phyloP scores from a whole-genome alignment of 2,888 invertebrate species.

The Gryllus longicercus region DNA sequence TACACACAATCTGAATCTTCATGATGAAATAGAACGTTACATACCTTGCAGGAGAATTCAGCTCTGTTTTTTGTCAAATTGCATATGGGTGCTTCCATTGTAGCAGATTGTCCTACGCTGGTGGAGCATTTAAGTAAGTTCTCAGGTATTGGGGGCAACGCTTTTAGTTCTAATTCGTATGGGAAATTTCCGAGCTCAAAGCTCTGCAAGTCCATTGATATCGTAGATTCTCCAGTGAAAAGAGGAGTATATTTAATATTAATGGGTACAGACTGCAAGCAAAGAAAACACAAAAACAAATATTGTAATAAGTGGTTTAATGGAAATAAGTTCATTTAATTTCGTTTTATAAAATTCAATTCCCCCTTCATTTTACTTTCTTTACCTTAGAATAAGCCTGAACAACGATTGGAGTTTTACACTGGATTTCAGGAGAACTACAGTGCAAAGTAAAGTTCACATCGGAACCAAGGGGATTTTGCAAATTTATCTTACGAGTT shows the following conservation, averaged over 20 bases:
- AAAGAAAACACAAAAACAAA: too few species aligned
- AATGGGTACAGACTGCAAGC: too few species aligned
- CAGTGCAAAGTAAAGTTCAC: slow-evolving; percentile 43
- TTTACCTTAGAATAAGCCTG: slow-evolving; percentile 44
- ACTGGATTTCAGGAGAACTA: slow-evolving; percentile 39
- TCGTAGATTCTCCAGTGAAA: slow-evolving; percentile 36
- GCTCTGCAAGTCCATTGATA: slow-evolving; percentile 38
- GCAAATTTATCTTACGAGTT: slow-evolving; percentile 42
- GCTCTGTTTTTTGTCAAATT: slow-evolving; percentile 40
- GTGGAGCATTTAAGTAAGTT: slow-evolving; percentile 40
- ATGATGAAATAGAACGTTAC: too few species aligned
- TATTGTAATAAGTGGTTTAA: too few species aligned
- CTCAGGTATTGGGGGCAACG: slow-evolving; percentile 41
- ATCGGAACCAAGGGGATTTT: slow-evolving; percentile 45
- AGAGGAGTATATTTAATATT: slow-evolving; percentile 42
- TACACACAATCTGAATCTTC: too few species aligned
- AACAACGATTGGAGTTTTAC: slow-evolving; percentile 40
- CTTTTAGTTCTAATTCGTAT: slow-evolving; percentile 42
- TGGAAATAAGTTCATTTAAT: background rate
- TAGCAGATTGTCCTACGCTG: slow-evolving; percentile 41
- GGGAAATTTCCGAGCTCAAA: slow-evolving; percentile 41
- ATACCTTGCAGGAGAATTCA: slow-evolving; percentile 38
- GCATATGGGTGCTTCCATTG: slow-evolving; percentile 38
- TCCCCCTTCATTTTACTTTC: background rate
- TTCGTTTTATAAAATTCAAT: background rate